Percentiles rank a stretch among this genome's conserved stretches.
These are phyloP conservation scores for Scophthalmus maximus DNA, from an alignment of 2,113 vertebrate genomes.

Conservation along the genomic window DNA sequence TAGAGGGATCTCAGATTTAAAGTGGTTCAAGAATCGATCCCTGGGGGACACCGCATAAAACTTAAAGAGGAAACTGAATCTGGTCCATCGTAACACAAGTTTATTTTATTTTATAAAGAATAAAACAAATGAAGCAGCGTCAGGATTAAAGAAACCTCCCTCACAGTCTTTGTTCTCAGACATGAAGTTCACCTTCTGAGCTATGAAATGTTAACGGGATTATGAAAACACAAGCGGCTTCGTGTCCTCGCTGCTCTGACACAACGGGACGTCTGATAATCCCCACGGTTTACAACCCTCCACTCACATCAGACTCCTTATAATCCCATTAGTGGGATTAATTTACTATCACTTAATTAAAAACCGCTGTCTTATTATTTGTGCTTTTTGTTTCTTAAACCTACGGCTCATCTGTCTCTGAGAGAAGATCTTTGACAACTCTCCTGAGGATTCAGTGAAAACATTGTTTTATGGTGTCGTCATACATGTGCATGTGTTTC, in stretches of 20 bases:
- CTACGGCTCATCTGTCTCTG: neutral
- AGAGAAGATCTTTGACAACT: too few relatives aligned
- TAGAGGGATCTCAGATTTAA: too few relatives aligned
- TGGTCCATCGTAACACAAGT: too few relatives aligned
- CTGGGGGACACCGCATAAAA: neutral
- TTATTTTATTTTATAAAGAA: neutral
- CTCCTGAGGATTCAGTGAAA: too few relatives aligned
- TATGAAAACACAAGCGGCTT: constrained; percentile 1
- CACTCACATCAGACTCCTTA: neutral
- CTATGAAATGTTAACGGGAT: constrained; percentile 28
- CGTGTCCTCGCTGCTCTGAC: constrained; percentile 1
- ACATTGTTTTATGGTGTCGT: too few relatives aligned
- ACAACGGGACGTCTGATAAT: constrained; percentile 17
- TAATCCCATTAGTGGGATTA: constrained; percentile 41
- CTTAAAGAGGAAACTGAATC: neutral
- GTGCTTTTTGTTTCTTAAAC: neutral
- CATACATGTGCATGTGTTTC: too few relatives aligned
- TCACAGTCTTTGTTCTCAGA: neutral
- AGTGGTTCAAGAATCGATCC: neutral
- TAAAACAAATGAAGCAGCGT: too few relatives aligned
- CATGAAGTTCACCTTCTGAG: constrained; percentile 28
- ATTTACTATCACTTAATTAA: constrained; percentile 21
- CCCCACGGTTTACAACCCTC: neutral
- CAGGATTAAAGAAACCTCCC: neutral
- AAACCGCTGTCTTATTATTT: constrained; percentile 20